A percentile compares a stretch with the other conserved stretches of the same genome.
Evolutionary conservation across 2,888 invertebrate genomes (phyloP).

Genomic region (Hymenopus coronatus): DNA sequence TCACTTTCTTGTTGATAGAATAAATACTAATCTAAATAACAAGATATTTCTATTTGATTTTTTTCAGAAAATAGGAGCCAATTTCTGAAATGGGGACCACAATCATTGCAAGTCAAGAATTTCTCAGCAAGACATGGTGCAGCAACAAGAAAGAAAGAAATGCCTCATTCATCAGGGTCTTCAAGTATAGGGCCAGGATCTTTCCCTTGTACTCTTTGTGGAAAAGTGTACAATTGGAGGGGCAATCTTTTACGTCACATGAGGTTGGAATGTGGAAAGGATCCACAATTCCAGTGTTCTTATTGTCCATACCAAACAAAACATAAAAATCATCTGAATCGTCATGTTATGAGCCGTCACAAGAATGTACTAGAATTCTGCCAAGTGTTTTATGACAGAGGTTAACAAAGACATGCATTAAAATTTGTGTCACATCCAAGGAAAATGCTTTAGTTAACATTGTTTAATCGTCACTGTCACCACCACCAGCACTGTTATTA

Average conservation of each 20-base stretch:
- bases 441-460: neutral
- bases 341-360: slow-evolving; percentile 1
- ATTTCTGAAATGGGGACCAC: neutral
- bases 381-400: neutral
- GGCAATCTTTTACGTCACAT: slow-evolving; percentile 36
- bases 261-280: slow-evolving; percentile 41
- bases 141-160: neutral
- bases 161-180: neutral
- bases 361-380: slow-evolving; percentile 7
- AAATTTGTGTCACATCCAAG: neutral
- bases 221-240: slow-evolving; percentile 37
- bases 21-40: no score
- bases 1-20: no score
- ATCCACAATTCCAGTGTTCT: slow-evolving; percentile 42
- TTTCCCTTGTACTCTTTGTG: slow-evolving; percentile 36
- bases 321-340: slow-evolving; percentile 15
- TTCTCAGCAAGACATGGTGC: neutral
- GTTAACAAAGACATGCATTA: neutral
- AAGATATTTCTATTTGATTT: no score
- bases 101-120: neutral
- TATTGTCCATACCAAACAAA: slow-evolving; percentile 40
- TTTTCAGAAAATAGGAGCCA: no score
- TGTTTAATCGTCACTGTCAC: neutral
- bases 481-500: neutral
- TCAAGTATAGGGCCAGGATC: slow-evolving; percentile 4